Percentiles rank a stretch among this genome's conserved stretches.
Evolutionary conservation across 2,113 vertebrate species (phyloP).

Genomic region (Penelope pileata): DNA sequence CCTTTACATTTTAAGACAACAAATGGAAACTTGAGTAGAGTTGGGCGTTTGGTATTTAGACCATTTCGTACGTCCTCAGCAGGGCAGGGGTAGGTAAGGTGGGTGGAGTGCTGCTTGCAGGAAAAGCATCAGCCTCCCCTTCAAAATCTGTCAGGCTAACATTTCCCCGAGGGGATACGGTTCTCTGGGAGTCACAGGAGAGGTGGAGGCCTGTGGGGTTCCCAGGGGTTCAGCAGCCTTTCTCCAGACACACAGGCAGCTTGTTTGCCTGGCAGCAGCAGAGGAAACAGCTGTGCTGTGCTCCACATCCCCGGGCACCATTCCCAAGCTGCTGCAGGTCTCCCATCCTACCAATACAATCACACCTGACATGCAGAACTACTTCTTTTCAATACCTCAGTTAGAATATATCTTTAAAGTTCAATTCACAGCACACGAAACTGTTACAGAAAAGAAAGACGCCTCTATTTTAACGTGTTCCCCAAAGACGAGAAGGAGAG

Average conservation of each 20-base stretch:
- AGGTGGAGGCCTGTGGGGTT: not conserved
- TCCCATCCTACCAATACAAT: no score
- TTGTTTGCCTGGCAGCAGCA: not conserved
- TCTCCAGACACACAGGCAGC: not conserved
- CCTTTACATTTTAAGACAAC: not conserved
- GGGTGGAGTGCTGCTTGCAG: not conserved
- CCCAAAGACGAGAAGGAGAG: not conserved
- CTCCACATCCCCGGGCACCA: not conserved
- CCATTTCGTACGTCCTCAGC: rapidly evolving
- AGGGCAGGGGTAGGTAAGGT: not conserved
- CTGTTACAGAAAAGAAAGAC: not conserved
- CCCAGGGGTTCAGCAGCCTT: not conserved
- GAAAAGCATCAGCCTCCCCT: not conserved
- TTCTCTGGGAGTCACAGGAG: not conserved
- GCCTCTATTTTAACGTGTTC: not conserved
- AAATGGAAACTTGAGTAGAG: not conserved
- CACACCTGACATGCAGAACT: not conserved
- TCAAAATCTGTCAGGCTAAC: not conserved
- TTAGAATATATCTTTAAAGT: not conserved
- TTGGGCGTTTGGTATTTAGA: not conserved
- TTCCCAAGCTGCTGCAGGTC: not conserved
- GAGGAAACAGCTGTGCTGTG: not conserved
- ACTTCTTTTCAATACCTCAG: not conserved
- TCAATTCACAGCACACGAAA: not conserved
- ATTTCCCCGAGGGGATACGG: not conserved